These are phyloP conservation scores for Caenorhabditis latens DNA, from an alignment of 1,140 invertebrate species.

Conservation along the genomic window DNA sequence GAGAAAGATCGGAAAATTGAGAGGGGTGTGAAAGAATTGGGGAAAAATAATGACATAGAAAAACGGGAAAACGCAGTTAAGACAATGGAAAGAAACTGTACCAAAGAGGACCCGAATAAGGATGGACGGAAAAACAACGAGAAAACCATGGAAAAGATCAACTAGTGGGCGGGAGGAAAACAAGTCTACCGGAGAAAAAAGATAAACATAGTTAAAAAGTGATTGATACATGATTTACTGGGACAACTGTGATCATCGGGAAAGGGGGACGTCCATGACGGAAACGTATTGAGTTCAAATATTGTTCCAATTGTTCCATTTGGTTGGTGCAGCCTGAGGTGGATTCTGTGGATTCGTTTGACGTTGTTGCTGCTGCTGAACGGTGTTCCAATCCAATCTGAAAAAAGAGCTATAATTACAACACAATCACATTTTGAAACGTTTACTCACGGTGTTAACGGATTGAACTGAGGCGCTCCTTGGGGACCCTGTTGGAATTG, in stretches of 20 bases:
- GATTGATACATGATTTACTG: background rate
- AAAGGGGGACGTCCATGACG: background rate
- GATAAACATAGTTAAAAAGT: background rate
- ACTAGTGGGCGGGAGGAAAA: background rate
- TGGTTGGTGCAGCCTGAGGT: background rate
- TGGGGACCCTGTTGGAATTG: background rate
- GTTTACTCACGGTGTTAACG: too few species aligned
- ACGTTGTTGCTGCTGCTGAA: background rate
- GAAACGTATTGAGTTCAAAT: background rate
- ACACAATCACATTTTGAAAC: background rate
- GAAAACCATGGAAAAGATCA: background rate
- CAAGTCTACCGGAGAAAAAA: background rate
- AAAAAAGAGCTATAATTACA: background rate
- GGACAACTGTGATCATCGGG: background rate
- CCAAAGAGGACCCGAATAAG: background rate
- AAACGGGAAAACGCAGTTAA: too few species aligned
- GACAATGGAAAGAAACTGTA: constrained; percentile 8
- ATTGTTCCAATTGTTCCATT: constrained; percentile 12
- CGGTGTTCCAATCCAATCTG: constrained; percentile 19
- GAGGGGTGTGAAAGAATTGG: background rate
- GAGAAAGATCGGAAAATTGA: background rate
- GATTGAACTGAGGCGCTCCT: too few species aligned
- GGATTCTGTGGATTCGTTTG: background rate
- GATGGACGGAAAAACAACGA: background rate
- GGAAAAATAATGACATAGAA: background rate